Percentiles rank a stretch among this genome's conserved stretches.
phyloP scores from a whole-genome alignment of 2,113 vertebrate genomes.

The Psilopsiagon aurifrons region DNA sequence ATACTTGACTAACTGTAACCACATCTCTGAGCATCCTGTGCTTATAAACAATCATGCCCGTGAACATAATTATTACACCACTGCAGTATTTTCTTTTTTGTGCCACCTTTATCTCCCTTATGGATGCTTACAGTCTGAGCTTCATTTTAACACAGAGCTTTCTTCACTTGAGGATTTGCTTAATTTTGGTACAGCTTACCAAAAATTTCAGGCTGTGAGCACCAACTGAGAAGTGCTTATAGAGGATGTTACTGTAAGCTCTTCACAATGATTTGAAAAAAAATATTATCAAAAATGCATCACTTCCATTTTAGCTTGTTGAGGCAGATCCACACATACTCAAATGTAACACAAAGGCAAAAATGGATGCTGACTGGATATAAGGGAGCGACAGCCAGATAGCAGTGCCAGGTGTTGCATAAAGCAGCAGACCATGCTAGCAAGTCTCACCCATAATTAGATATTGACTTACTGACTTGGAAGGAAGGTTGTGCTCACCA shows the following conservation, averaged over 20 bases:
- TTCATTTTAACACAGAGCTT: neutral
- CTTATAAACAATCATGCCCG: neutral
- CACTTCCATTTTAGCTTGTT: neutral
- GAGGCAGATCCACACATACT: neutral
- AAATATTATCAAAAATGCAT: neutral
- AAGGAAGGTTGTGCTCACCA: neutral
- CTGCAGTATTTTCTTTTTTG: neutral
- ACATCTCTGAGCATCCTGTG: neutral
- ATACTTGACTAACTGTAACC: neutral
- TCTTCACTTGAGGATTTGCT: neutral
- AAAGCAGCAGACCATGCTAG: neutral
- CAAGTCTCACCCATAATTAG: neutral
- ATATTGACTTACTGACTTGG: neutral
- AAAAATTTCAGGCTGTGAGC: neutral
- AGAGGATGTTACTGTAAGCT: neutral
- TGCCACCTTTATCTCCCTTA: neutral
- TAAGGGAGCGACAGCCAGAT: rapidly evolving
- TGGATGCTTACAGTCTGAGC: neutral
- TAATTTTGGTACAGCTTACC: neutral
- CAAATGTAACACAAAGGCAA: neutral
- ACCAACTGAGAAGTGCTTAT: neutral
- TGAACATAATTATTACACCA: neutral
- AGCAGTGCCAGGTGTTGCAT: neutral
- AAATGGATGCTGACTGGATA: neutral
- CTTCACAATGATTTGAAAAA: neutral